Evolutionary conservation across 2,888 invertebrate genomes (phyloP).

Genomic region (Podotricha telesiphe): DNA sequence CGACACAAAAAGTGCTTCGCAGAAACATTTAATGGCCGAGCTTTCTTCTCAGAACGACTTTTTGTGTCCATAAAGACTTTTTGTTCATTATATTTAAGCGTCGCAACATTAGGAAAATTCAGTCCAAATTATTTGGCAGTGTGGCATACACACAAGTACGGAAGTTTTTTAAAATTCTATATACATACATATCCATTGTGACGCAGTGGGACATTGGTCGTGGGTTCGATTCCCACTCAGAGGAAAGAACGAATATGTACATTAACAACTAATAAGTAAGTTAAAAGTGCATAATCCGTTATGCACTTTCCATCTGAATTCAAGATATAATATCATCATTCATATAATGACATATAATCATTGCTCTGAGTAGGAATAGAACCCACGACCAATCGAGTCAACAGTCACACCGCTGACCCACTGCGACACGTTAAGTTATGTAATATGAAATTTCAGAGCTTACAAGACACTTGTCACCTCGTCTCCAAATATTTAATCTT

Average conservation of each 20-base stretch:
- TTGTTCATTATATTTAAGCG: slow-evolving; percentile 22
- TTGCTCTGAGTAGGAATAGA: not conserved
- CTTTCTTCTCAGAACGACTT: slow-evolving; percentile 24
- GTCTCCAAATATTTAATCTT: slow-evolving; percentile 20
- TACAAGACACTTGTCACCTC: slow-evolving; percentile 16
- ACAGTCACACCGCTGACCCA: too few relatives aligned
- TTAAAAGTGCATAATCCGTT: too few relatives aligned
- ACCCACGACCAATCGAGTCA: too few relatives aligned
- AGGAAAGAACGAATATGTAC: too few relatives aligned
- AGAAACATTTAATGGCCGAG: slow-evolving; percentile 20
- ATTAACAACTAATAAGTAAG: too few relatives aligned
- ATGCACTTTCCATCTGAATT: too few relatives aligned
- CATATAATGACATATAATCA: too few relatives aligned
- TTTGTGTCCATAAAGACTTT: slow-evolving; percentile 25
- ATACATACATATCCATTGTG: too few relatives aligned
- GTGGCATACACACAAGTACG: not conserved
- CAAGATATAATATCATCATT: too few relatives aligned
- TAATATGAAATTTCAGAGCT: slow-evolving; percentile 19
- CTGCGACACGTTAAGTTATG: not conserved
- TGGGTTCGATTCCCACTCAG: too few relatives aligned
- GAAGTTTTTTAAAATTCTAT: too few relatives aligned
- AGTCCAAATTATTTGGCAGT: not conserved
- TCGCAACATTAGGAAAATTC: slow-evolving; percentile 14
- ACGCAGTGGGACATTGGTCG: too few relatives aligned
- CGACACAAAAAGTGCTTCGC: slow-evolving; percentile 14